Base-by-base conservation (phyloP, 2,113 vertebrate genomes). In the Dipodomys merriami region DNA sequence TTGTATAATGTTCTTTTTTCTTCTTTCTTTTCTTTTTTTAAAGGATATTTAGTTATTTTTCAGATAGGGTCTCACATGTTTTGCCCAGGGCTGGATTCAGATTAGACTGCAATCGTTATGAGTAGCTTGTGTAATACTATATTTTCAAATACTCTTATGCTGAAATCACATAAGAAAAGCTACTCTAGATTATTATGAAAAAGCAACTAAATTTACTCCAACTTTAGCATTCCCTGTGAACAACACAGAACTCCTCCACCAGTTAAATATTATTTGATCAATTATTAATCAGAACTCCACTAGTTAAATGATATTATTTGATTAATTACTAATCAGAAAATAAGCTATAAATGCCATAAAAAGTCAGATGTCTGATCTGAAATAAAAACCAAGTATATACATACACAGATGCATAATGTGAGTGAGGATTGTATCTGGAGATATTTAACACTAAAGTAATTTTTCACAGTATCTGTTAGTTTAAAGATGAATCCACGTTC, bases 281-380 rank as follows among this genome's bases (percentile, higher is more conserved):
- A 65, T 78, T 79, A 71, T 78, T 46, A 76, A 71, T 60, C 30
- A 74, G 18, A 6, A 79, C 7, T 67, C 5, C 22, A 69, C 25
- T 13, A 67, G 23, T 73, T 86, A 79, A 79, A 91, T 13, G 7
- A 0, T 46, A 1, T 33, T 44, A 5, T 74, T 62, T 12, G 71
- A 69, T 80, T 83, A 64, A 65, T 78, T 79, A 68, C 80, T 46
- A 76, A 71, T 60, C 30, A 74, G 20, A 6, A 79, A 90, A 92
- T 65, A 90, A 81, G 92, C 86, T 23, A 82, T 30, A 84, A 46
- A 35, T 15, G 69, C 29, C 93, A 44, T 30, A 84, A 30, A 84
- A 83, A 95, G 83, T 49, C 11, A 86, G 44, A 69, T 69, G 12
- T 35, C 86, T 6, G 25, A 82, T 79, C 4, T 64, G 5, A 89